phyloP scores from a whole-genome alignment of 2,888 invertebrate species.

The Drosophila paramelanica region DNA sequence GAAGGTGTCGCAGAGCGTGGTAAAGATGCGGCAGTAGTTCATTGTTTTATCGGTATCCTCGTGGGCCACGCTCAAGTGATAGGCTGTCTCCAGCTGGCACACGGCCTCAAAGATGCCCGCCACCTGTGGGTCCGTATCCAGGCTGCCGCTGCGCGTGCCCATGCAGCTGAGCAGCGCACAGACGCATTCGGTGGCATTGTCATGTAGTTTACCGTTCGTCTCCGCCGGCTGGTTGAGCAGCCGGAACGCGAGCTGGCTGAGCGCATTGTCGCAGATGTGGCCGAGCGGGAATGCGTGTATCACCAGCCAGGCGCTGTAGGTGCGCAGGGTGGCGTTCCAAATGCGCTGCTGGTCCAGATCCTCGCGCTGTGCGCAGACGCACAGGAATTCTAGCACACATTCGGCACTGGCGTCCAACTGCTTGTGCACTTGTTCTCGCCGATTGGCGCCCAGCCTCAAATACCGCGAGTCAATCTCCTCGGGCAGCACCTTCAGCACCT shows the following conservation, averaged over 20 bases:
- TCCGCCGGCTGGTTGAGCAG: conserved; percentile 88
- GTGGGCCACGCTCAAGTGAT: conserved; percentile 95
- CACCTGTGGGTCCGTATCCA: conserved; percentile 89
- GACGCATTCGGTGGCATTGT: conserved; percentile 95
- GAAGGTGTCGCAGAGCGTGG: conserved; percentile 94
- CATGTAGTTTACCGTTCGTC: conserved; percentile 90
- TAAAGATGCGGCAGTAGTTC: conserved; percentile 97
- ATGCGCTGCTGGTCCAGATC: conserved; percentile 89
- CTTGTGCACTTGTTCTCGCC: conserved; percentile 92
- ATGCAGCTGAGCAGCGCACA: conserved; percentile 93
- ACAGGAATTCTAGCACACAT: conserved; percentile 92
- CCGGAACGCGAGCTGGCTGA: conserved; percentile 90
- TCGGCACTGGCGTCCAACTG: conserved; percentile 92
- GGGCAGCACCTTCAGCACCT: conserved; percentile 96
- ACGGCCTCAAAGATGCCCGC: conserved; percentile 91
- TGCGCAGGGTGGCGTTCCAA: conserved; percentile 89
- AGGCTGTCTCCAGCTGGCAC: conserved; percentile 92
- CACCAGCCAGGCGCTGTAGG: conserved; percentile 96
- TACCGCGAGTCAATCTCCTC: conserved; percentile 96
- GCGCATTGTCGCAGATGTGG: conserved; percentile 89
- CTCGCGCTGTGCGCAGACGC: conserved; percentile 89
- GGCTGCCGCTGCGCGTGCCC: conserved; percentile 88
- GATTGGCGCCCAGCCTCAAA: conserved; percentile 94
- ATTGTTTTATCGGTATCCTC: conserved; percentile 97
- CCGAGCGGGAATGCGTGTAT: conserved; percentile 92